Percentiles rank a stretch among this genome's conserved stretches.
These are phyloP conservation scores for Caenorhabditis auriculariae DNA, from an alignment of 2,888 invertebrate species.

Conservation along the genomic window DNA sequence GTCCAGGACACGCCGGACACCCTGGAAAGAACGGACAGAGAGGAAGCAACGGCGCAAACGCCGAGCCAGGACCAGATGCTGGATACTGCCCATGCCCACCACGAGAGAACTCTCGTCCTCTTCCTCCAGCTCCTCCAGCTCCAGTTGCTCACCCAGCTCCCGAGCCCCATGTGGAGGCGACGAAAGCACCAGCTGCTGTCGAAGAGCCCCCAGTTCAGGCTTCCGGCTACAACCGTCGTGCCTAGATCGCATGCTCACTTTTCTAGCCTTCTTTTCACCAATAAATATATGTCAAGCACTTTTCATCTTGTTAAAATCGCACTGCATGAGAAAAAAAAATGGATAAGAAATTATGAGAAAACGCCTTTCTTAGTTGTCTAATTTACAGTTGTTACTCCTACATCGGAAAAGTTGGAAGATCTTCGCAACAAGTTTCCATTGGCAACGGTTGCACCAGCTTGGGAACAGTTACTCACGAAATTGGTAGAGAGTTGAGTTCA, in stretches of 20 bases:
- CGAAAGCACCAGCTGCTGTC: too few relatives aligned
- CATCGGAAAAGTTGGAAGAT: slow-evolving; percentile 43
- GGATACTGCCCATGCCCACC: slow-evolving; percentile 42
- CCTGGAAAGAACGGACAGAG: slow-evolving; percentile 41
- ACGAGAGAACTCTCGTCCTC: too few relatives aligned
- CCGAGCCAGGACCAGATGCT: slow-evolving; percentile 37
- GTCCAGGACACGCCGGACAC: slow-evolving; percentile 37
- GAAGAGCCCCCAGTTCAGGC: too few relatives aligned
- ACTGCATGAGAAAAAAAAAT: too few relatives aligned
- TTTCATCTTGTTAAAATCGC: too few relatives aligned
- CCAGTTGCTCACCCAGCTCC: background rate
- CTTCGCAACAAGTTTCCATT: slow-evolving; percentile 52
- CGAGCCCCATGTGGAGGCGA: too few relatives aligned
- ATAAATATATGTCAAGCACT: too few relatives aligned
- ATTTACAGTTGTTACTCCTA: slow-evolving; percentile 57
- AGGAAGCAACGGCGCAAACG: slow-evolving; percentile 33
- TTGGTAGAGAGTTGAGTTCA: slow-evolving; percentile 31
- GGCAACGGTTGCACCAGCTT: slow-evolving; percentile 55
- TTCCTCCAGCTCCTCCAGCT: background rate
- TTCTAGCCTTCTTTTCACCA: too few relatives aligned
- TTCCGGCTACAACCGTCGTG: too few relatives aligned
- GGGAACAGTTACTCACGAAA: slow-evolving; percentile 60
- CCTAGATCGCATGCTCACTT: too few relatives aligned
- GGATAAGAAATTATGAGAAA: too few relatives aligned
- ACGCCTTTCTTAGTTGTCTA: too few relatives aligned